Base-by-base conservation (phyloP, 2,113 vertebrate species). In the Odontesthes bonariensis region DNA sequence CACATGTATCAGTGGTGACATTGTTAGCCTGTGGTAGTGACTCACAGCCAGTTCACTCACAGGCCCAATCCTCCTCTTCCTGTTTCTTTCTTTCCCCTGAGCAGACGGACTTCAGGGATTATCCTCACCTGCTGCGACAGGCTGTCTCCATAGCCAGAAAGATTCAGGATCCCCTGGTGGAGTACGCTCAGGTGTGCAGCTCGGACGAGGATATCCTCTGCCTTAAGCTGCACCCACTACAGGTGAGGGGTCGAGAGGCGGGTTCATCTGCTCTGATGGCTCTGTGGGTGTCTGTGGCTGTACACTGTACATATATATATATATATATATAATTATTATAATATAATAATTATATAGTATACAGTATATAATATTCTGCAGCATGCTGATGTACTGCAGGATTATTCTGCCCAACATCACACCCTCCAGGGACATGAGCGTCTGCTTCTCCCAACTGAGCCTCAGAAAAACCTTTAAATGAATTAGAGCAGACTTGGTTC, bases 151-250 rank as follows among this genome's bases (percentile, higher is more conserved):
- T 99, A 11, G 98, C 97, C 60, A 95, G 98, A 27, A 97, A 97
- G 79, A 96, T 99, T 79, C 98, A 99, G 90, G 98, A 99, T 79
- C 98, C 98, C 1, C 92, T 99, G 71, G 93, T 99, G 16, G 98
- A 99, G 84, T 99, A 98, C 65, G 95, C 98, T 69, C 98, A 99
- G 83, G 97, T 99, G 79, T 99, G 97, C 96, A 97, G 97, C 92
- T 94, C 93, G 0, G 98, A 99, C 47, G 97, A 99, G 32, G 98
- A 99, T 80, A 99, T 99, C 65, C 93, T 99, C 14, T 99, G 98
- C 88, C 95, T 99, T 64, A 99, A 99, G 71, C 94, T 99, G 31
- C 97, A 99, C 85, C 97, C 98, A 1, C 86, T 98, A 44, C 98
- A 99, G 96, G 98, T 99, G 44, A 87, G 81, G 32, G 3, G n/a